Evolutionary conservation across 2,113 vertebrate species (phyloP).

Genomic region (Lichenostomus cassidix): DNA sequence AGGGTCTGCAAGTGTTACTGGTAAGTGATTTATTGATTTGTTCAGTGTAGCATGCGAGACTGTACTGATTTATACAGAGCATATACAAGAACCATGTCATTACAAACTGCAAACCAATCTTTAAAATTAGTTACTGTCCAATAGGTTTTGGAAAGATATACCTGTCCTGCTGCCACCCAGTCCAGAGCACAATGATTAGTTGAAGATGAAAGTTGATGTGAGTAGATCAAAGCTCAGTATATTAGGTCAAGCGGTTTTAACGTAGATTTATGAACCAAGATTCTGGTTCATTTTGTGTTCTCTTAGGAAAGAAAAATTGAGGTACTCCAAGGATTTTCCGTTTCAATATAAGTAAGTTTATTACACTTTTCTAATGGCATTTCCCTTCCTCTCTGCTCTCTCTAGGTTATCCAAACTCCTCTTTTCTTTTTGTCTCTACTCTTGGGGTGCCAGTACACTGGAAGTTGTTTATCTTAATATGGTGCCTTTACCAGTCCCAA

Average conservation of each 20-base stretch:
- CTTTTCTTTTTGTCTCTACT: not conserved
- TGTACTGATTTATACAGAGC: constrained; percentile 46
- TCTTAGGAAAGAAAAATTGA: not conserved
- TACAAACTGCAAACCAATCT: constrained; percentile 54
- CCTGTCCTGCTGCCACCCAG: constrained; percentile 39
- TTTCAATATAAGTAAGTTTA: not conserved
- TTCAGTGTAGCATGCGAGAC: constrained; percentile 3
- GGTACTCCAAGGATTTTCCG: not conserved
- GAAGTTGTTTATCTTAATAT: not conserved
- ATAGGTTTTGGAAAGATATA: constrained; percentile 29
- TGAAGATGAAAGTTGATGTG: constrained; percentile 24
- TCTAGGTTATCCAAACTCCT: not conserved
- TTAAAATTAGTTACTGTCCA: constrained; percentile 61
- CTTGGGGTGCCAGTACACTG: not conserved
- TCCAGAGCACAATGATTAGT: not conserved
- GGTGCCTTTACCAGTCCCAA: not conserved
- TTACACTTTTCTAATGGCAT: not conserved
- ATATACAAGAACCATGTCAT: constrained; percentile 14
- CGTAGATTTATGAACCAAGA: not conserved
- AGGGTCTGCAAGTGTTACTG: constrained; percentile 19
- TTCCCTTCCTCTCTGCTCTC: not conserved
- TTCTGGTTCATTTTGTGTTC: constrained; percentile 1
- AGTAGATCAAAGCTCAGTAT: constrained; percentile 43
- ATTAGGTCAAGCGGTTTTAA: not conserved
- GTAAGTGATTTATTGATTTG: constrained; percentile 59